Conservation (phyloP, 2,113 vertebrate species). For the Falcunculus frontatus region DNA sequence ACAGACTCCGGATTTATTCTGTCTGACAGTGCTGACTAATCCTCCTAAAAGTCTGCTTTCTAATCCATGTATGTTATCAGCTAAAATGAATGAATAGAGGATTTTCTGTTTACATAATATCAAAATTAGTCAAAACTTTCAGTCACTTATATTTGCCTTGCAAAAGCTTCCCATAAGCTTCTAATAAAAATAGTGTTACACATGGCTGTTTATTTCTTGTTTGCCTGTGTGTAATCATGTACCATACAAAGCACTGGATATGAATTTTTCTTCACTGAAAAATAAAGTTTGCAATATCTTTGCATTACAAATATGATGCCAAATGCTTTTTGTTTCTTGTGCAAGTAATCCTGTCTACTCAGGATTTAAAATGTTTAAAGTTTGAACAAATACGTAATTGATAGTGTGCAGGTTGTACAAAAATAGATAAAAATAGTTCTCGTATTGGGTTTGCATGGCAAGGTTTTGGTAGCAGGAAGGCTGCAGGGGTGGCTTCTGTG, state of each 20-base stretch:
- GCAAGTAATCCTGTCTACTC: not conserved
- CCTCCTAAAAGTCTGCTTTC: slow-evolving; percentile 35
- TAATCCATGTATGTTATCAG: slow-evolving; percentile 31
- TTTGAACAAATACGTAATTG: not conserved
- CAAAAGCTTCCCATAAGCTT: not conserved
- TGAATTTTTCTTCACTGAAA: not conserved
- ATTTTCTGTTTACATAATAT: slow-evolving; percentile 48
- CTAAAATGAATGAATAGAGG: slow-evolving; percentile 40
- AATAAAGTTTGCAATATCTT: not conserved
- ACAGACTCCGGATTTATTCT: not conserved
- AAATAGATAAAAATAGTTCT: not conserved
- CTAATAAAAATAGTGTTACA: not conserved
- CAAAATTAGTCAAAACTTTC: slow-evolving; percentile 24
- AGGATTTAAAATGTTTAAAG: not conserved
- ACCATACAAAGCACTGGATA: not conserved
- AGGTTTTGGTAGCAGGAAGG: not conserved
- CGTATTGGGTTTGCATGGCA: not conserved
- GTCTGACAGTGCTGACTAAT: slow-evolving; percentile 40
- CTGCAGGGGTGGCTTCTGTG: not conserved
- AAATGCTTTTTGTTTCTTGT: not conserved
- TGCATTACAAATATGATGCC: not conserved
- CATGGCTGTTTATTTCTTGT: not conserved
- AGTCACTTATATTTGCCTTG: not conserved
- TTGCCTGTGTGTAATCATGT: not conserved
- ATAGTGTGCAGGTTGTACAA: not conserved